Conservation (phyloP, 1,140 invertebrate species). For the Helicoverpa armigera region DNA sequence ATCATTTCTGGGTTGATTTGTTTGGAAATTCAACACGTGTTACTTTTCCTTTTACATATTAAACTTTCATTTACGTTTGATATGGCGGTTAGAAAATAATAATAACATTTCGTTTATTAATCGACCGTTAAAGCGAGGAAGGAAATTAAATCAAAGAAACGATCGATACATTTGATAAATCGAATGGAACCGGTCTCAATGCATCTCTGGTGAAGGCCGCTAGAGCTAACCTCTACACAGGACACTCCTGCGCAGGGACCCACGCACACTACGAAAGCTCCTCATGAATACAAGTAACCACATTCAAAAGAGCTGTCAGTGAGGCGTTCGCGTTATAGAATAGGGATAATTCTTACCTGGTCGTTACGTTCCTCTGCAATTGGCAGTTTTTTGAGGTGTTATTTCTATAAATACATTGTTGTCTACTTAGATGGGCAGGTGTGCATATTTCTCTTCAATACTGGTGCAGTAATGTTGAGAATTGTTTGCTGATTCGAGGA, state of each 20-base stretch:
- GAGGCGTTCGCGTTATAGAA: conserved; percentile 55
- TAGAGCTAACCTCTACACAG: conserved; percentile 72
- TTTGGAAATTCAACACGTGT: conserved; percentile 34
- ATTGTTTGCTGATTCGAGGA: neutral
- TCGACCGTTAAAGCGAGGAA: neutral
- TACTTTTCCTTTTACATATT: conserved; percentile 42
- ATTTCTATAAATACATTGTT: conserved; percentile 66
- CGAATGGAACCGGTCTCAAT: conserved; percentile 73
- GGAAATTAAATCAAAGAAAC: conserved; percentile 55
- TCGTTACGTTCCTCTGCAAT: conserved; percentile 62
- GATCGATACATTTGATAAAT: conserved; percentile 72
- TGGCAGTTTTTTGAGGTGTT: conserved; percentile 68
- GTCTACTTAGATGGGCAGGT: conserved; percentile 50
- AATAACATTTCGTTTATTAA: neutral
- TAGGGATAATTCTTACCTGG: conserved; percentile 71
- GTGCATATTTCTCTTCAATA: conserved; percentile 51
- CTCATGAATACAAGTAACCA: conserved; percentile 51
- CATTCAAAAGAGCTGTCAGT: conserved; percentile 55
- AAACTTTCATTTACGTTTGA: conserved; percentile 39
- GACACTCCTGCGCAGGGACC: conserved; percentile 75
- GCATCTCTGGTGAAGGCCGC: conserved; percentile 84
- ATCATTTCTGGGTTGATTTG: neutral
- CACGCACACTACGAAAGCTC: conserved; percentile 61
- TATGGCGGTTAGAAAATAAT: neutral
- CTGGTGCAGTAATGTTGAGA: neutral